phyloP scores from a whole-genome alignment of 1,140 invertebrate genomes.

The Bombus fervidus region DNA sequence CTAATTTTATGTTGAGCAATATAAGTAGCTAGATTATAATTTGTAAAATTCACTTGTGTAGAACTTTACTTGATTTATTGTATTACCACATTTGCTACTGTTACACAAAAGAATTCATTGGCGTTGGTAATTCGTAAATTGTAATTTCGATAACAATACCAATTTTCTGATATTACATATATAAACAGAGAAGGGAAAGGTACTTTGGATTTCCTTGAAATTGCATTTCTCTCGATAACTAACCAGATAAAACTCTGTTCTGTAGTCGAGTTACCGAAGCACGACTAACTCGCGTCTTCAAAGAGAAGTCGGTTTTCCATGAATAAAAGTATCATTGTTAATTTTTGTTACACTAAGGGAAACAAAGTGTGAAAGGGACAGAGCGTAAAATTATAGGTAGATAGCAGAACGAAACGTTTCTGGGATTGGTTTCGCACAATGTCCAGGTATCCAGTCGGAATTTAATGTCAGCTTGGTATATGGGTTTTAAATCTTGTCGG shows the following conservation, averaged over 20 bases:
- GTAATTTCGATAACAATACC: too few relatives aligned
- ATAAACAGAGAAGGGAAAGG: too few relatives aligned
- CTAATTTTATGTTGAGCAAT: too few relatives aligned
- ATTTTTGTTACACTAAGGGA: neutral
- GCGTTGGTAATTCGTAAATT: too few relatives aligned
- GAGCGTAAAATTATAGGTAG: neutral
- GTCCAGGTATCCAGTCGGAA: neutral
- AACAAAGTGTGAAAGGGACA: neutral
- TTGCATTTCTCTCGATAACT: too few relatives aligned
- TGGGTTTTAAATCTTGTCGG: neutral
- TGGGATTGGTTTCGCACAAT: neutral
- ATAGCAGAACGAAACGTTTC: neutral
- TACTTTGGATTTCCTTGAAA: too few relatives aligned
- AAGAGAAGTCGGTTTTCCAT: neutral
- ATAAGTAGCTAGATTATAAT: too few relatives aligned
- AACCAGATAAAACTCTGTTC: neutral
- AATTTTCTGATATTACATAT: neutral
- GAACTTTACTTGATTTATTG: neutral
- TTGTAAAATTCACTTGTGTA: too few relatives aligned
- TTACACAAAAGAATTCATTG: neutral
- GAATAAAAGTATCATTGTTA: neutral
- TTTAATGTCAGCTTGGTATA: neutral
- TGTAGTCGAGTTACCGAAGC: neutral
- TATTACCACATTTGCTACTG: neutral
- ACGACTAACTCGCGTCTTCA: too few relatives aligned